Evolutionary conservation across 2,797 vertebrate genomes (phyloP).

Genomic region (Dallia pectoralis): DNA sequence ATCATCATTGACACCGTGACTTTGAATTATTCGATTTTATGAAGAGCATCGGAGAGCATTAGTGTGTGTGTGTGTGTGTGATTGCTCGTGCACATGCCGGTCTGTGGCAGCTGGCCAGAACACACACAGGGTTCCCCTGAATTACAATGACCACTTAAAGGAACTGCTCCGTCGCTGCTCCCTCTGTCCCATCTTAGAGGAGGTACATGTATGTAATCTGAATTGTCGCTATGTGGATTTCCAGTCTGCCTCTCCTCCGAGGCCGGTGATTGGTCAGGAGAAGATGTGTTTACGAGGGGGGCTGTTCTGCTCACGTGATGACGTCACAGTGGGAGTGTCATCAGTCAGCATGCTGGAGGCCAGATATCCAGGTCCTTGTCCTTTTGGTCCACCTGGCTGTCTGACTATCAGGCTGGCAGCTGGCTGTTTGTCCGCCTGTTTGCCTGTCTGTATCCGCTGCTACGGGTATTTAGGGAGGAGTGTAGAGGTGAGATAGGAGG

Average conservation of each 20-base stretch:
- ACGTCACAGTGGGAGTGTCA: not conserved
- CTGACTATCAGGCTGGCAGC: not conserved
- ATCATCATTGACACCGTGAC: not conserved
- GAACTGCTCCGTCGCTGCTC: slow-evolving; percentile 3
- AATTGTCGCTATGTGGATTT: slow-evolving; percentile 72
- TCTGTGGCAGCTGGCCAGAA: slow-evolving; percentile 44
- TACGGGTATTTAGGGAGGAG: not conserved
- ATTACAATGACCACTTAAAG: slow-evolving; percentile 54
- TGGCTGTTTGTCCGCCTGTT: not conserved
- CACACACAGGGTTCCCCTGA: slow-evolving; percentile 61
- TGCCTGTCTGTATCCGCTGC: not conserved
- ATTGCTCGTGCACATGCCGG: slow-evolving; percentile 11
- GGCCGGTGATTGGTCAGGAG: slow-evolving; percentile 64
- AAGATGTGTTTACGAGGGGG: not conserved
- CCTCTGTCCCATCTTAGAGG: slow-evolving; percentile 21
- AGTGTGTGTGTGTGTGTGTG: not conserved
- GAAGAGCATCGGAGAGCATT: not conserved
- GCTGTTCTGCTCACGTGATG: not conserved
- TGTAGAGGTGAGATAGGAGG: not conserved
- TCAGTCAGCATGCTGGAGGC: not conserved
- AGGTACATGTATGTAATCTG: slow-evolving; percentile 57
- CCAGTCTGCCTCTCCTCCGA: slow-evolving; percentile 67
- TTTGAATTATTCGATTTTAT: not conserved
- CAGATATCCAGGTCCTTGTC: slow-evolving; percentile 42
- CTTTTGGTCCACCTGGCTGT: slow-evolving; percentile 13